Conservation (phyloP, 2,888 invertebrate genomes). For the Tetragonula carbonaria region DNA sequence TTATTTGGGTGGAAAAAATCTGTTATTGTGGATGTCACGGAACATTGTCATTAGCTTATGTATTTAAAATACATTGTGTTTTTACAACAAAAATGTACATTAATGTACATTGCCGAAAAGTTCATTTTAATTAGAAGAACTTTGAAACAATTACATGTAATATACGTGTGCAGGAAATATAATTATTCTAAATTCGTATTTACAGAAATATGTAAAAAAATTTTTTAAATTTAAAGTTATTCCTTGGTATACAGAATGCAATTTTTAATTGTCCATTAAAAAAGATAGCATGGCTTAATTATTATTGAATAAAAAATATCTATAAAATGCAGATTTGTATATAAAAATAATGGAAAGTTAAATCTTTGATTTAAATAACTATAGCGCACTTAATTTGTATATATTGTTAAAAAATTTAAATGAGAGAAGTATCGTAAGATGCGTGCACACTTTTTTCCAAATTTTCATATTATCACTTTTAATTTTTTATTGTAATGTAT, state of each 20-base stretch:
- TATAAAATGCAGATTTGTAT: constrained; percentile 49
- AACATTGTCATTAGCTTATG: constrained; percentile 93
- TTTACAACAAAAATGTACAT: constrained; percentile 43
- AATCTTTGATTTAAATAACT: constrained; percentile 61
- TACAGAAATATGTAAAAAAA: constrained; percentile 31
- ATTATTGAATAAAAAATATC: constrained; percentile 42
- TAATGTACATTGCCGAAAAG: constrained; percentile 40
- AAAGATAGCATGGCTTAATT: constrained; percentile 31
- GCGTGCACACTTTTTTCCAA: constrained; percentile 55
- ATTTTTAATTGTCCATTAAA: constrained; percentile 22
- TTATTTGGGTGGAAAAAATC: constrained; percentile 98
- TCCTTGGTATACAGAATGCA: constrained; percentile 47
- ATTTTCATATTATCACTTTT: constrained; percentile 30
- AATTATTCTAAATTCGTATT: constrained; percentile 50
- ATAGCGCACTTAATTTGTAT: constrained; percentile 58
- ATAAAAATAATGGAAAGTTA: constrained; percentile 59
- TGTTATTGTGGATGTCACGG: constrained; percentile 96
- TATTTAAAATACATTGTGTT: constrained; percentile 42
- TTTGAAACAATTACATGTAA: constrained; percentile 24
- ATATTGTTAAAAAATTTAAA: constrained; percentile 60
- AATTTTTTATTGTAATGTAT: constrained; percentile 44
- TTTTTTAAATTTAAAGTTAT: constrained; percentile 36
- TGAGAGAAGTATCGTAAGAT: constrained; percentile 37
- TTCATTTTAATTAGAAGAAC: constrained; percentile 29
- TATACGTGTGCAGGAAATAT: constrained; percentile 30